These are phyloP conservation scores for Sympetrum striolatum DNA, from an alignment of 2,888 invertebrate genomes.

Conservation along the genomic window DNA sequence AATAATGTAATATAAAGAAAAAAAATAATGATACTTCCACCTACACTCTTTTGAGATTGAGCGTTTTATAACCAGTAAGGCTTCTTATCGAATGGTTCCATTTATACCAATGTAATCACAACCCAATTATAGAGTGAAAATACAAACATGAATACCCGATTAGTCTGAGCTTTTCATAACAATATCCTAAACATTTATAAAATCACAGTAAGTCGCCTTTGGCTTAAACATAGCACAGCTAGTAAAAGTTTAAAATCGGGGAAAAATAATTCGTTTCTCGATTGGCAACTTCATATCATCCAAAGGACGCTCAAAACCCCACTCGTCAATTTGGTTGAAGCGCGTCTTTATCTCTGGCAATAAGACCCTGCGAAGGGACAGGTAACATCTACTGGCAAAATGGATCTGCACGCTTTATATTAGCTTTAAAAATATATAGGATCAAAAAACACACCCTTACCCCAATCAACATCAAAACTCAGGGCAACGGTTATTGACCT, in stretches of 20 bases:
- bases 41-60: constrained; percentile 43
- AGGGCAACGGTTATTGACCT: constrained; percentile 42
- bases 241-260: constrained; percentile 41
- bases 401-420: constrained; percentile 33
- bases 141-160: constrained; percentile 44
- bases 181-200: constrained; percentile 44
- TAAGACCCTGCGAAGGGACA: constrained; percentile 33
- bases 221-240: constrained; percentile 44
- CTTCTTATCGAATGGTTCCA: constrained; percentile 40
- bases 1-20: constrained; percentile 41
- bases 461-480: constrained; percentile 42
- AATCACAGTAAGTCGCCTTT: constrained; percentile 44
- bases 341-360: constrained; percentile 23
- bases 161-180: constrained; percentile 42
- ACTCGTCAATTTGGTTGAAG: constrained; percentile 25
- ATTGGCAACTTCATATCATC: constrained; percentile 36
- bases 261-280: constrained; percentile 42
- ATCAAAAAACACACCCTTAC: constrained; percentile 42
- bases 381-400: constrained; percentile 42
- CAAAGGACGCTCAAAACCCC: constrained; percentile 22
- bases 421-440: constrained; percentile 44
- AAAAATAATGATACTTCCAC: constrained; percentile 40
- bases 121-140: constrained; percentile 44
- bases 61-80: constrained; percentile 41
- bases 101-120: constrained; percentile 43